phyloP scores from a whole-genome alignment of 2,113 vertebrate genomes.

The Chlamydotis undulata region DNA sequence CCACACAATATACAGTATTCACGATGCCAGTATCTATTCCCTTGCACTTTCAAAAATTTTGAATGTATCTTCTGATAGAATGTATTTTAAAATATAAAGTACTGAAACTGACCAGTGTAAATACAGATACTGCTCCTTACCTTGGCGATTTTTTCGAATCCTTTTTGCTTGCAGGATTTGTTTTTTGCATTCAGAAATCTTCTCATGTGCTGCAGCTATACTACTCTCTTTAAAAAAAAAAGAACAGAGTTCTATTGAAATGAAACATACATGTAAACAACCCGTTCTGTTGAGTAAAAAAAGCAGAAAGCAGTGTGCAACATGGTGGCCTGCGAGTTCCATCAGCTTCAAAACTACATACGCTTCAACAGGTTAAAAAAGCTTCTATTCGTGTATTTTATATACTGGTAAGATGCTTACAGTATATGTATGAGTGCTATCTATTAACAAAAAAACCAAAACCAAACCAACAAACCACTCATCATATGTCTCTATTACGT shows the following conservation, averaged over 20 bases:
- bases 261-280: background rate
- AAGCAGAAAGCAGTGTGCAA: background rate
- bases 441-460: background rate
- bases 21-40: background rate
- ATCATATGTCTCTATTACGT: background rate
- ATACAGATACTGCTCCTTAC: slow-evolving; percentile 62
- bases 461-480: background rate
- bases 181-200: slow-evolving; percentile 97
- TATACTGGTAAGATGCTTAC: background rate
- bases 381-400: background rate
- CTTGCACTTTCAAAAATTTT: background rate
- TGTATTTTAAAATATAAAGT: background rate
- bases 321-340: background rate
- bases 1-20: background rate
- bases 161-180: slow-evolving; percentile 97
- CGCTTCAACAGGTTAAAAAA: background rate
- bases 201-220: slow-evolving; percentile 94
- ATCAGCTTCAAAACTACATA: background rate
- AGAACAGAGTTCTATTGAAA: background rate
- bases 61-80: background rate
- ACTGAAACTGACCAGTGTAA: background rate
- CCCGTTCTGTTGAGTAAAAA: background rate
- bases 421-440: background rate
- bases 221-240: slow-evolving; percentile 82
- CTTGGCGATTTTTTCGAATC: slow-evolving; percentile 97